Evolutionary conservation across 2,797 vertebrate genomes (phyloP), one percentile per base, ranked within the genome.

Genomic region (Malurus splendens): DNA sequence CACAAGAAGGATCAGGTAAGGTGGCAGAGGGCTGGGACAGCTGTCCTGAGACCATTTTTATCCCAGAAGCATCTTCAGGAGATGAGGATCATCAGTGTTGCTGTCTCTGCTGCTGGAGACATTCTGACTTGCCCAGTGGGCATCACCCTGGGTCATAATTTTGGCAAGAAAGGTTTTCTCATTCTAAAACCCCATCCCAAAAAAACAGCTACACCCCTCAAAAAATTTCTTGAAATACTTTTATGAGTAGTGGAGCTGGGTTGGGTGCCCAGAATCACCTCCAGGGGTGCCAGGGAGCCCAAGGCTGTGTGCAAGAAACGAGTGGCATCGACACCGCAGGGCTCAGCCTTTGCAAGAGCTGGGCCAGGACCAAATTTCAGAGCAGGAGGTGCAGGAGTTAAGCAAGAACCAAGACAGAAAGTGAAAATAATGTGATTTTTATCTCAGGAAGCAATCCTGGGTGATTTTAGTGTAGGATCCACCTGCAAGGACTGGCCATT

Each of bases 1-100:
- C 97, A 96, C 3, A 97, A 96, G 88, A 98, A 97, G 94, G 97
- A 97, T 45, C 97, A 97, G 96, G 97, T 98, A 57, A 91, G 82
- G 50, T 4, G 44, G 54, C 50, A 38, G 2, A 4, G 9, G 47
- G 54, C 8, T 28, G 64, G 64, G 32, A 54, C 17, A 55, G 19
- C 23, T 8, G 23, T 12, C 25, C 36, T 0, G 4, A 45, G 44
- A 42, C 12, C 4, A 38, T 52, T 27, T 32, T 16, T 28, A 72
- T 24, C 68, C 56, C 56, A 59, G n/a, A 76, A 24, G 32, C 25
- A 45, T 25, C 87, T 61, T 41, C 59, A 81, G 62, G 71, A 83
- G 60, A 18, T 18, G 28, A 54, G 41, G 52, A 70, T 17, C 45
- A 33, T 30, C 50, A 7, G 0, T 2, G 1, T 16, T 77, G 44